Evolutionary conservation across 1,140 invertebrate genomes (phyloP), one percentile per base, ranked within the genome.

Genomic region (Drosophila varians): DNA sequence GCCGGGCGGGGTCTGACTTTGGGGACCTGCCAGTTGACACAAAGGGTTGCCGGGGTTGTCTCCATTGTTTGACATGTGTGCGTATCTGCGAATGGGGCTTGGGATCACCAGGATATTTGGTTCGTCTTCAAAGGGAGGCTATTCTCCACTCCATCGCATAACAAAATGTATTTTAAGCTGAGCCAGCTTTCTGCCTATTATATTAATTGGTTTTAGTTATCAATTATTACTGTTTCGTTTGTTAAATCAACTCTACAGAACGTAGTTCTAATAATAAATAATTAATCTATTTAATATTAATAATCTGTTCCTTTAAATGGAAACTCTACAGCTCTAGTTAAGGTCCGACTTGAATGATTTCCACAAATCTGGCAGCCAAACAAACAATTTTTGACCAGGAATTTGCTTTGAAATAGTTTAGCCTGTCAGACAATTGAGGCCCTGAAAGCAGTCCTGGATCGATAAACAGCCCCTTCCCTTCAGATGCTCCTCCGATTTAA

Each of bases 11-110:
- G 12, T 46, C 43, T 38, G 57, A 56, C 78, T 77, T 65, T 66
- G 64, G 79, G 79, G 78, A 78, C 78, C 57, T 74, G 60, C 53
- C 42, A 52, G 68, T 65, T 68, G 69, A 42, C 74, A 47, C 62
- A 77, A 62, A 82, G 77, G 55, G 68, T 80, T 77, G 42, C 21
- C 25, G 42, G 26, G 43, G 43, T 34, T 19, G 49, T 14, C 55
- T 23, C 66, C 69, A 49, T 60, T 46, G 38, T 19, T 21, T 58
- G 45, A 43, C 52, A 57, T 69, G 45, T 56, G 36, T 26, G 45
- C 23, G 28, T 18, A 3, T 49, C 18, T 45, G n/a, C 12, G 8
- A 19, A n/a, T n/a, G 26, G 21, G 16, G 18, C 18, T 31, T 26
- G 4, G 14, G 4, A 31, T 11, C 4, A 11, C 28, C 28, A 4